A percentile compares a stretch with the other conserved stretches of the same genome.
Conservation (phyloP, 2,797 vertebrate species). For the Acipenser ruthenus region DNA sequence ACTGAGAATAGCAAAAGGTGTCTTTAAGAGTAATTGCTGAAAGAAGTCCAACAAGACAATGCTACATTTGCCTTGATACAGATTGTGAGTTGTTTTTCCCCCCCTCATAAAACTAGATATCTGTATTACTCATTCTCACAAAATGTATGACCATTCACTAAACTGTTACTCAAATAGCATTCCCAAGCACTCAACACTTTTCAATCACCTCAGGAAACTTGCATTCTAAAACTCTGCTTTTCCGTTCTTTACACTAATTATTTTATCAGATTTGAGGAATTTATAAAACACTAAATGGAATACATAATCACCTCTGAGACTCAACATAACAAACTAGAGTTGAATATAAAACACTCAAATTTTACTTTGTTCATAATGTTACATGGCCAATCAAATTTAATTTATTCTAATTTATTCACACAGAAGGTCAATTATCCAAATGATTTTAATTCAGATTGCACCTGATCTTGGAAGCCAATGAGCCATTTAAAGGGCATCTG, state of each 20-base stretch:
- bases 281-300: conserved; percentile 45
- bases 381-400: conserved; percentile 67
- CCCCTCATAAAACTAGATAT: too few species aligned
- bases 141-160: too few species aligned
- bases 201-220: conserved; percentile 15
- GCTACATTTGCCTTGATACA: too few species aligned
- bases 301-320: conserved; percentile 57
- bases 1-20: too few species aligned
- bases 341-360: conserved; percentile 55
- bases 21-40: too few species aligned
- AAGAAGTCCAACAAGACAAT: too few species aligned
- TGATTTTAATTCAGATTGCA: conserved; percentile 62
- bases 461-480: conserved; percentile 62
- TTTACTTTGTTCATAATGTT: conserved; percentile 60
- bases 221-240: conserved; percentile 8
- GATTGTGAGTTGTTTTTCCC: too few species aligned
- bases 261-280: conserved; percentile 49
- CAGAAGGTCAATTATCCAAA: conserved; percentile 77
- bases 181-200: neutral
- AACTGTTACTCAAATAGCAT: too few species aligned
- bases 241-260: conserved; percentile 33
- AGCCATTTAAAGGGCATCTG: conserved; percentile 66
- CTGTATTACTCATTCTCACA: too few species aligned
- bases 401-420: conserved; percentile 74
- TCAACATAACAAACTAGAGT: conserved; percentile 49